These are phyloP conservation scores for Drosophila falleni DNA, from an alignment of 2,888 invertebrate species.

Conservation along the genomic window DNA sequence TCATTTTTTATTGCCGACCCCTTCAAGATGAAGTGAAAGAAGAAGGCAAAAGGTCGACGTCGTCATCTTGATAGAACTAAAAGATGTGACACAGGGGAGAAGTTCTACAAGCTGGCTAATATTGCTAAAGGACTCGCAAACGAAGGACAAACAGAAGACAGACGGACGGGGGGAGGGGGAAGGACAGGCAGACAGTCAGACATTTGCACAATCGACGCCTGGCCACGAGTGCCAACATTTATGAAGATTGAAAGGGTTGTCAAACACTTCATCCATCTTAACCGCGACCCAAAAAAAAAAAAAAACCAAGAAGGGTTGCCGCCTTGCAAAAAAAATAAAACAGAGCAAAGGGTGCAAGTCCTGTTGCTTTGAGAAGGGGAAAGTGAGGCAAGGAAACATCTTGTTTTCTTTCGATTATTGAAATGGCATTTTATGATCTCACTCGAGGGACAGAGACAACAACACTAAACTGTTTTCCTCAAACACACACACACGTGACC, in stretches of 20 bases:
- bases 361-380: slow-evolving; percentile 47
- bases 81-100: slow-evolving; percentile 78
- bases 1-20: slow-evolving; percentile 71
- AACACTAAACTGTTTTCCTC: slow-evolving; percentile 32
- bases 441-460: slow-evolving; percentile 43
- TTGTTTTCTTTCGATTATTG: slow-evolving; percentile 83
- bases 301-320: slow-evolving; percentile 44
- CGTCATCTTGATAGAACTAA: slow-evolving; percentile 76
- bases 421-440: slow-evolving; percentile 69
- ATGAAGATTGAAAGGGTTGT: slow-evolving; percentile 85
- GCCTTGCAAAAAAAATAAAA: background rate
- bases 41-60: slow-evolving; percentile 54
- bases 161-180: slow-evolving; percentile 9
- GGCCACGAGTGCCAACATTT: slow-evolving; percentile 80
- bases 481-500: slow-evolving; percentile 55
- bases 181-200: slow-evolving; percentile 5
- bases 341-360: slow-evolving; percentile 55
- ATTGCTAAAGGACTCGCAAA: slow-evolving; percentile 49
- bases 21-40: slow-evolving; percentile 13
- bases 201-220: slow-evolving; percentile 60
- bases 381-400: slow-evolving; percentile 62
- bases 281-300: slow-evolving; percentile 44
- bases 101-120: slow-evolving; percentile 66
- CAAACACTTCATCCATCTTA: slow-evolving; percentile 83
- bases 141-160: slow-evolving; percentile 26